Percentiles rank a stretch among this genome's conserved stretches.
Conservation (phyloP, 2,113 vertebrate genomes). For the Sminthopsis crassicaudata region DNA sequence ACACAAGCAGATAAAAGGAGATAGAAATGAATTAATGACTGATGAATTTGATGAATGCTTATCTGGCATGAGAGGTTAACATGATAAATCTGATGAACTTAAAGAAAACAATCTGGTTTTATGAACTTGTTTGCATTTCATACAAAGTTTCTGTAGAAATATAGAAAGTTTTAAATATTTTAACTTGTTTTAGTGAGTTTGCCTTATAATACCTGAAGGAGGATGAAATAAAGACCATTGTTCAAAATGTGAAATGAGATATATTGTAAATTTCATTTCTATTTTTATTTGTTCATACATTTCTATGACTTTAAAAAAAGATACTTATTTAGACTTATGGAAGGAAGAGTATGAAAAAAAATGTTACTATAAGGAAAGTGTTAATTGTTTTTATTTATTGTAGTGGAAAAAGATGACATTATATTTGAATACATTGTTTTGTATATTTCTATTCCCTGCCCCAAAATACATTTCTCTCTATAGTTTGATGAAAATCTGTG, state of each 20-base stretch:
- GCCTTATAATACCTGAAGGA: not conserved
- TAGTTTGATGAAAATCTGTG: not conserved
- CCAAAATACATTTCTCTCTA: not conserved
- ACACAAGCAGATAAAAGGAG: not conserved
- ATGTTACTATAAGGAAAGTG: not conserved
- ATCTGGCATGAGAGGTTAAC: not conserved
- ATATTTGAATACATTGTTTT: not conserved
- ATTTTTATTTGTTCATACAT: not conserved
- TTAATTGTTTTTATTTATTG: not conserved
- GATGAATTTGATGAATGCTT: constrained; percentile 10
- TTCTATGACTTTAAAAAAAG: not conserved
- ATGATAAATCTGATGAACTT: not conserved
- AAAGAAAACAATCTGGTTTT: not conserved
- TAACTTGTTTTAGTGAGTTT: not conserved
- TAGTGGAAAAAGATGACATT: not conserved
- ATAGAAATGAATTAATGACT: rapidly evolving
- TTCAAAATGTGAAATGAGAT: not conserved
- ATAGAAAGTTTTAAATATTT: not conserved
- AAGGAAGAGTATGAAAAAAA: not conserved
- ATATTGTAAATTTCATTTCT: not conserved
- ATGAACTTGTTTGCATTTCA: not conserved
- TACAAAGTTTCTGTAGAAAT: not conserved
- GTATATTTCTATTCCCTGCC: not conserved
- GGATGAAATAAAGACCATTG: not conserved
- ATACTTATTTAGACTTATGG: not conserved